Percentiles rank a stretch among this genome's conserved stretches.
Evolutionary conservation across 2,888 invertebrate genomes (phyloP).

Genomic region (Tryphoninae sp.): DNA sequence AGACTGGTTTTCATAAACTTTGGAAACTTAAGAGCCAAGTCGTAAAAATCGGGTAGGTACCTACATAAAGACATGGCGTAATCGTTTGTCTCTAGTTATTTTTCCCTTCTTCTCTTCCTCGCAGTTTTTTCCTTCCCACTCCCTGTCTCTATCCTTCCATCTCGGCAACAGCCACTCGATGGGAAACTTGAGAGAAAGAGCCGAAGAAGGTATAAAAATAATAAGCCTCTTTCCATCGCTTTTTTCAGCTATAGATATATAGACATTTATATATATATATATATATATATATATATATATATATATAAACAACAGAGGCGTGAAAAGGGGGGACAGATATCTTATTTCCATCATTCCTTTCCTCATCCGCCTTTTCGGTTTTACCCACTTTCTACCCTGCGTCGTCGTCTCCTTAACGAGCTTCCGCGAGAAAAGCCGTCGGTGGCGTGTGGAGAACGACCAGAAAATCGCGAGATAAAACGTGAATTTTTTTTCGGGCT

Average conservation of each 20-base stretch:
- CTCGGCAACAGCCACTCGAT: neutral
- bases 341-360: constrained; percentile 57
- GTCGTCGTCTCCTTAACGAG: constrained; percentile 57
- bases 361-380: constrained; percentile 45
- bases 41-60: constrained; percentile 65
- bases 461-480: constrained; percentile 48
- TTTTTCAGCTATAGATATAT: constrained; percentile 5
- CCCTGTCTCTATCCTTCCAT: too few relatives aligned
- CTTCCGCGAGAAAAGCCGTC: constrained; percentile 26
- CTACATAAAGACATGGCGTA: neutral
- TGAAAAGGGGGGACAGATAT: constrained; percentile 26
- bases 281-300: neutral
- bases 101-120: too few relatives aligned
- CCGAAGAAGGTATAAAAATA: constrained; percentile 18
- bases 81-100: neutral
- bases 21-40: constrained; percentile 63
- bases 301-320: constrained; percentile 20
- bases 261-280: neutral
- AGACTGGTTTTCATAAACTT: constrained; percentile 69
- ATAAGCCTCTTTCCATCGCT: constrained; percentile 27
- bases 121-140: too few relatives aligned
- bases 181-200: neutral
- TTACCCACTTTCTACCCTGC: constrained; percentile 35
- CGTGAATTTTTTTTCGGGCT: constrained; percentile 53
- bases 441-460: constrained; percentile 36